Percentiles rank a stretch among this genome's conserved stretches.
phyloP scores from a whole-genome alignment of 2,797 vertebrate genomes.

The Telmatherina bonti region DNA sequence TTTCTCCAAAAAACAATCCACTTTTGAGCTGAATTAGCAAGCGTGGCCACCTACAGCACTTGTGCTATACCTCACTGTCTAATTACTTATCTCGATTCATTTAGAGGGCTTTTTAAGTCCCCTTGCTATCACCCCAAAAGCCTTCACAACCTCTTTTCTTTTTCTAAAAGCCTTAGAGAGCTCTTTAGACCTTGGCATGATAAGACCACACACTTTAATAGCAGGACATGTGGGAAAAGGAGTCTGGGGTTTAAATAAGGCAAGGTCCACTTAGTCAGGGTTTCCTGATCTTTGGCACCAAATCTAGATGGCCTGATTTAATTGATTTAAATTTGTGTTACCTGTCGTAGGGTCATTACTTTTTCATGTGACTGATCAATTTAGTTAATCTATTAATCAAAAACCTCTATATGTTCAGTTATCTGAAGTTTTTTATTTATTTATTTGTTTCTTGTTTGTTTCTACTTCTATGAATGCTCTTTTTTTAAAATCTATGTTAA shows the following conservation, averaged over 20 bases:
- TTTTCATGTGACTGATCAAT: background rate
- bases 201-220: conserved; percentile 1
- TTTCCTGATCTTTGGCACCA: background rate
- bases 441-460: background rate
- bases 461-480: background rate
- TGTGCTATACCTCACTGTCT: background rate
- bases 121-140: too few species aligned
- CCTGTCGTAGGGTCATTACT: background rate
- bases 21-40: background rate
- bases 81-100: conserved; percentile 3
- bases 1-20: background rate
- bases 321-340: background rate
- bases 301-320: background rate
- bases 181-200: conserved; percentile 1
- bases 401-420: background rate
- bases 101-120: conserved; percentile 1
- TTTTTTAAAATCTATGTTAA: background rate
- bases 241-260: background rate
- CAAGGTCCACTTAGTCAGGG: background rate
- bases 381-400: background rate
- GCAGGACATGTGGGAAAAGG: background rate
- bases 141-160: background rate
- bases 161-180: background rate
- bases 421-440: background rate
- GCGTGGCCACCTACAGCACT: background rate